Conservation (phyloP, 2,797 vertebrate species). For the Vespertilio murinus region DNA sequence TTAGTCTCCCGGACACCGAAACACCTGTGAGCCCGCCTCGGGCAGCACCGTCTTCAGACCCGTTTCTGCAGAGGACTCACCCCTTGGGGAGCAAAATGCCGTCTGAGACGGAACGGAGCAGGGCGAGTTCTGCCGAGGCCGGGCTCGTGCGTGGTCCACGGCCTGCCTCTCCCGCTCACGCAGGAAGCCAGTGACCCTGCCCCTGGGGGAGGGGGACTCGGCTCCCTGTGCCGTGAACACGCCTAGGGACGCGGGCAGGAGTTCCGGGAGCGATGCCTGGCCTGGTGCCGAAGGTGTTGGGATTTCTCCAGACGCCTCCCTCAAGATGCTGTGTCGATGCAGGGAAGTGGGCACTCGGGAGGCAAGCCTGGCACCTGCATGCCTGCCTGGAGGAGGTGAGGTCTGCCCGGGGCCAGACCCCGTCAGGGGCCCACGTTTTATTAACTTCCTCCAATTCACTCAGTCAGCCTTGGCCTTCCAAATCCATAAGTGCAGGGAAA, state of each 20-base stretch:
- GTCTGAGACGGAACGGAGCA: not conserved
- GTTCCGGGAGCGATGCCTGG: not conserved
- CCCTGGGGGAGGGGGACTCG: not conserved
- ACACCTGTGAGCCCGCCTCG: too few species aligned
- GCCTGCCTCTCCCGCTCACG: not conserved
- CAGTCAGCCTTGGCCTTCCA: slow-evolving; percentile 5
- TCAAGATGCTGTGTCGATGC: not conserved
- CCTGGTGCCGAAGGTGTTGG: not conserved
- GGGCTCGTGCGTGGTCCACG: not conserved
- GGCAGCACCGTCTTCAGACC: not conserved
- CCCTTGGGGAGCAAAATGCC: slow-evolving; percentile 12
- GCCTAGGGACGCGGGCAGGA: not conserved
- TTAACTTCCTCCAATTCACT: slow-evolving; percentile 42
- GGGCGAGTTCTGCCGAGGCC: not conserved
- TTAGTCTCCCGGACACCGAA: not conserved
- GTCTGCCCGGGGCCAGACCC: not conserved
- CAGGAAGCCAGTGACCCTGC: too few species aligned
- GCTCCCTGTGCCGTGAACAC: too few species aligned
- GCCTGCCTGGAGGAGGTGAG: not conserved
- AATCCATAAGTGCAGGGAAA: not conserved
- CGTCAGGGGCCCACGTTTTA: not conserved
- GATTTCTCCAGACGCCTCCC: not conserved
- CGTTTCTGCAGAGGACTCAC: not conserved
- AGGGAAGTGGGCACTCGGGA: not conserved
- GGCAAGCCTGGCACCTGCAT: not conserved